phyloP scores from a whole-genome alignment of 2,113 vertebrate genomes.

The Callipepla squamata region DNA sequence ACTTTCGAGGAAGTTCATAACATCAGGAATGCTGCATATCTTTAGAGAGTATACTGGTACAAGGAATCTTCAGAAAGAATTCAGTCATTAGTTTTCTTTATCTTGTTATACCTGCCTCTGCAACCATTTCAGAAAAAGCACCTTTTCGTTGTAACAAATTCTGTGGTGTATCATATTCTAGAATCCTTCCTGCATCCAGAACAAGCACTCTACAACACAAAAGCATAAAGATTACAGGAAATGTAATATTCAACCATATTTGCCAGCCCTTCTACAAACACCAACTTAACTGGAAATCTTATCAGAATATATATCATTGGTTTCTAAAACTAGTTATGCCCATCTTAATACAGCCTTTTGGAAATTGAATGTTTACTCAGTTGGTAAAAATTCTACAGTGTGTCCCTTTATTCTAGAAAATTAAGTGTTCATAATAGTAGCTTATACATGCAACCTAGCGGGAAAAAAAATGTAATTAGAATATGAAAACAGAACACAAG shows the following conservation, averaged over 20 bases:
- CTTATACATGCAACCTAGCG: neutral
- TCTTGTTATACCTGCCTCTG: constrained; percentile 49
- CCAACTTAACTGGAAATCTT: neutral
- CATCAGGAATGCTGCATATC: neutral
- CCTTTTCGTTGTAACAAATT: constrained; percentile 56
- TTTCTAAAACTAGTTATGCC: neutral
- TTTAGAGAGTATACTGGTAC: neutral
- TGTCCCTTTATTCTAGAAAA: neutral
- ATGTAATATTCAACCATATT: neutral
- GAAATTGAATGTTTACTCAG: neutral
- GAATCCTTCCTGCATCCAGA: constrained; percentile 69
- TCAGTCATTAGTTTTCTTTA: neutral
- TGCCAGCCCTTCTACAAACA: neutral
- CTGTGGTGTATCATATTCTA: constrained; percentile 68
- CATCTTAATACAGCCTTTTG: neutral
- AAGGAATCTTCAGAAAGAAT: neutral
- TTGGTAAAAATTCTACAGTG: neutral
- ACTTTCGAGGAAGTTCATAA: neutral
- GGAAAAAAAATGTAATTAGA: neutral
- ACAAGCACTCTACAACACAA: constrained; percentile 71
- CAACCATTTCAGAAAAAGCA: constrained; percentile 70
- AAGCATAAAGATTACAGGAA: neutral
- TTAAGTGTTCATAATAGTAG: neutral
- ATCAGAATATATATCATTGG: neutral
- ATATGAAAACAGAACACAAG: neutral